Evolutionary conservation across 2,797 vertebrate genomes (phyloP).

Genomic region (Muscicapa comitata): DNA sequence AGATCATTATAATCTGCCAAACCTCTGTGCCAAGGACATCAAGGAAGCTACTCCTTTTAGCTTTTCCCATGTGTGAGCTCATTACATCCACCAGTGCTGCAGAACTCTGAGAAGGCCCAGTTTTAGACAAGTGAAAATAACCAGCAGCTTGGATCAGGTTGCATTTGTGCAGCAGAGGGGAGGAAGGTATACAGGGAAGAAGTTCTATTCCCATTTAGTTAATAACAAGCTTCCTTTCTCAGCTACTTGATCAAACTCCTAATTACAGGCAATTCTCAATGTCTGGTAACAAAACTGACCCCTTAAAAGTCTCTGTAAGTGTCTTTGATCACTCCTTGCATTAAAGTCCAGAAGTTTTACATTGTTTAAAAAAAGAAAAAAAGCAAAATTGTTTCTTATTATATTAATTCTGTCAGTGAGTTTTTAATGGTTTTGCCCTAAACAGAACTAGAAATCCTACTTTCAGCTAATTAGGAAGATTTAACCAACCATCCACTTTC

Average conservation of each 20-base stretch:
- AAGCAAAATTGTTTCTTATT: background rate
- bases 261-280: background rate
- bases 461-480: background rate
- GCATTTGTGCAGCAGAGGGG: background rate
- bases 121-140: background rate
- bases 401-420: background rate
- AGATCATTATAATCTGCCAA: background rate
- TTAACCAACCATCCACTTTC: background rate
- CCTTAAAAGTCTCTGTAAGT: background rate
- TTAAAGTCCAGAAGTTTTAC: background rate
- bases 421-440: background rate
- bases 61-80: background rate
- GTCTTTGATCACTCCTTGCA: background rate
- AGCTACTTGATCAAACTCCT: background rate
- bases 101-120: background rate
- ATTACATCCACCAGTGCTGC: background rate
- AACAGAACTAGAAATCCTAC: background rate
- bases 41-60: background rate
- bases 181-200: background rate
- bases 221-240: background rate
- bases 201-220: background rate
- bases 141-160: background rate
- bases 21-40: background rate
- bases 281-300: background rate
- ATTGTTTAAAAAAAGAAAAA: background rate